A percentile compares a stretch with the other conserved stretches of the same genome.
Evolutionary conservation across 2,888 invertebrate species (phyloP).

Genomic region (Eilema griseolum): DNA sequence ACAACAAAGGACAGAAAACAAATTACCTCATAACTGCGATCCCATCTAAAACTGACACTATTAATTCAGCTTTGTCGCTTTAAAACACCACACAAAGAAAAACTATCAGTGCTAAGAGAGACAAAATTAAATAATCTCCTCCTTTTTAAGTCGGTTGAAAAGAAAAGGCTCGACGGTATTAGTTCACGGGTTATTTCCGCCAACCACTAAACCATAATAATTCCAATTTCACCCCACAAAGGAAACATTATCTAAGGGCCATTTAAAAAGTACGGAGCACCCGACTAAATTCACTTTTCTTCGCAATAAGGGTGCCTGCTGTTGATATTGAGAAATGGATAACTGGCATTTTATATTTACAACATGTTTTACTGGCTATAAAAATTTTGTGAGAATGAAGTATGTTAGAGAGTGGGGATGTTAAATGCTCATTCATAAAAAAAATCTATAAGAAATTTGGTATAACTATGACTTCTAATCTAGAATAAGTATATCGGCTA

Average conservation of each 20-base stretch:
- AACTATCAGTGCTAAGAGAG: background rate
- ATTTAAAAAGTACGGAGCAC: conserved; percentile 55
- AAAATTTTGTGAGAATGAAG: background rate
- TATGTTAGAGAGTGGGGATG: background rate
- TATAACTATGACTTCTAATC: too few relatives aligned
- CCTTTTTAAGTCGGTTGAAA: conserved; percentile 1
- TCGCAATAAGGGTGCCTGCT: conserved; percentile 30
- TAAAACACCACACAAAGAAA: background rate
- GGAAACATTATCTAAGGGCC: conserved; percentile 62
- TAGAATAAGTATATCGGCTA: too few relatives aligned
- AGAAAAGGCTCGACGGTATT: conserved; percentile 33
- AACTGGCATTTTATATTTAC: conserved; percentile 24
- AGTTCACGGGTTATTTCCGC: conserved; percentile 55
- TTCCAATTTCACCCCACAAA: conserved; percentile 71
- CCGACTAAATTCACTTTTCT: conserved; percentile 49
- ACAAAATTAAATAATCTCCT: background rate
- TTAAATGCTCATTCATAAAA: too few relatives aligned
- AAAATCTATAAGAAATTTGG: too few relatives aligned
- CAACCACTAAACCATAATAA: conserved; percentile 68
- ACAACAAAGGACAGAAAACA: background rate
- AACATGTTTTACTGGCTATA: background rate
- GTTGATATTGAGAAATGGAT: conserved; percentile 28
- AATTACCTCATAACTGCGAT: background rate
- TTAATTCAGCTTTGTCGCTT: background rate
- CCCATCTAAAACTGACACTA: background rate